Evolutionary conservation across 2,888 invertebrate species (phyloP), one percentile per base, ranked within the genome.

Genomic region (Heteromyza rotundicornis): DNA sequence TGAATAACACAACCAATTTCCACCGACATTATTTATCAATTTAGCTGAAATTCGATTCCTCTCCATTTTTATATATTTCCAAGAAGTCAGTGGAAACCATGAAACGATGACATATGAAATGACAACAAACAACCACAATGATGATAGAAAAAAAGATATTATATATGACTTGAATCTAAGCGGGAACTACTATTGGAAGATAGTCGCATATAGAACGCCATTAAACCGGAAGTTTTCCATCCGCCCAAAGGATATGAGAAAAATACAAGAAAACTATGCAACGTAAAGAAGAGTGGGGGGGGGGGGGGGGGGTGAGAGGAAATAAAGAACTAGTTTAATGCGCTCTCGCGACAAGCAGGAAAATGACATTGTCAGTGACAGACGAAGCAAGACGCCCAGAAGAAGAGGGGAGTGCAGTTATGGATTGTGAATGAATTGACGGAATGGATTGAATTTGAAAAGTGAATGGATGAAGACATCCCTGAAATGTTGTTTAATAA

Each of bases 51-150:
- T 27, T 27, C 27, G 27, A 27, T 27, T 27, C 7, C 5, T 27
- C 10, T 27, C 27, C 27, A 7, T 27, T n/a, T 27, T 27, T 10
- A 7, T 27, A 27, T 27, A 27, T 7, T 27, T 7, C 5, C 5
- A 27, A 27, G 27, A 27, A 27, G 10, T n/a, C n/a, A 27, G 27
- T 27, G 10, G 19, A 67, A 66, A 67, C 69, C 72, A 70, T 74
- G 76, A 5, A 27, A 72, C 76, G 76, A 66, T 76, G 75, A 70
- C 65, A 73, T 65, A 71, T 64, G 70, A 66, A 57, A 65, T 63
- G 32, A 50, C 24, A 40, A 16, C 56, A 47, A 51, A 35, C 19
- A 51, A 40, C 22, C 16, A 27, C 27, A 27, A 27, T 27, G 10
- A 27, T 10, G 10, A 27, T 27, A 27, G n/a, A 16, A 19, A 54